phyloP scores from a whole-genome alignment of 2,797 vertebrate genomes.

The Hyperoplus lanceolatus region DNA sequence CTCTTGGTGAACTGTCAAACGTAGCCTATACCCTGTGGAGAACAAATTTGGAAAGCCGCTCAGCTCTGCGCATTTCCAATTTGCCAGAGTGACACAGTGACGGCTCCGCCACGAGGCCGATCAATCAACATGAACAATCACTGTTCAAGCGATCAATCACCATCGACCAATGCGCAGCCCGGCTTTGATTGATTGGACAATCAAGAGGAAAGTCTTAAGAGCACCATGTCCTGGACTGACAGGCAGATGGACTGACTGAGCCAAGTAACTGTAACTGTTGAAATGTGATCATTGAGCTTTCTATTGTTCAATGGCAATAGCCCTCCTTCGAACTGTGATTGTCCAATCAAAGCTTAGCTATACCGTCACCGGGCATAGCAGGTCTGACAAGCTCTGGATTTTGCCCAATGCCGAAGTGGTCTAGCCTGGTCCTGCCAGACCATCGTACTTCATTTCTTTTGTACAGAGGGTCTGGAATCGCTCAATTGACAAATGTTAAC shows the following conservation, averaged over 20 bases:
- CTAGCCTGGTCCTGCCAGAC: too few species aligned
- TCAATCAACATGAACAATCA: slow-evolving; percentile 63
- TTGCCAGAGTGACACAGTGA: slow-evolving; percentile 29
- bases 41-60: slow-evolving; percentile 14
- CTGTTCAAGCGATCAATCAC: slow-evolving; percentile 62
- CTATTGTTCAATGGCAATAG: background rate
- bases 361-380: background rate
- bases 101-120: slow-evolving; percentile 28
- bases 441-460: too few species aligned
- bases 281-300: slow-evolving; percentile 40
- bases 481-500: too few species aligned
- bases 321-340: background rate
- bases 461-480: too few species aligned
- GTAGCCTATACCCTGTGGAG: background rate
- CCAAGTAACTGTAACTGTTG: slow-evolving; percentile 9
- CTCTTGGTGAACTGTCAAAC: background rate
- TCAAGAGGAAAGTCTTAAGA: slow-evolving; percentile 52
- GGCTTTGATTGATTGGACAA: slow-evolving; percentile 61
- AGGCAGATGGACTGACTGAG: slow-evolving; percentile 47
- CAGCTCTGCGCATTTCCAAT: slow-evolving; percentile 26
- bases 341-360: slow-evolving; percentile 14
- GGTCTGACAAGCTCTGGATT: background rate
- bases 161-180: slow-evolving; percentile 20
- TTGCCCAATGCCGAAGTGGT: background rate
- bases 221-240: slow-evolving; percentile 47